Conservation (phyloP, 2,113 vertebrate species). For the Dunckerocampus dactyliophorus region DNA sequence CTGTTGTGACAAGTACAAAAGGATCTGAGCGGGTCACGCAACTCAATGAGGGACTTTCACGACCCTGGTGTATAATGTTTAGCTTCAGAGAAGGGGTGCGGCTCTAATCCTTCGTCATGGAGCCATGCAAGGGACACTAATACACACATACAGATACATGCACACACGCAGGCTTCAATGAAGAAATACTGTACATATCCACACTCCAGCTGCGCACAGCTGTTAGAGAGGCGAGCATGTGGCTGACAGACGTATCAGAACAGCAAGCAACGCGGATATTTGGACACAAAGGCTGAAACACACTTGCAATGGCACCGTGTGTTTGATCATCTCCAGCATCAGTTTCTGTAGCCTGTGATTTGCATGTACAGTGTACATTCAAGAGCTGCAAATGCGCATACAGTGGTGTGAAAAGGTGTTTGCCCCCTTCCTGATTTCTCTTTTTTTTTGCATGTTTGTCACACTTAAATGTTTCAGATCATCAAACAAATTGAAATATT, state of each 20-base stretch:
- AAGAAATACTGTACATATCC: slow-evolving; percentile 16
- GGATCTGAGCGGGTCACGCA: slow-evolving; percentile 31
- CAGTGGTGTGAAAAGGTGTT: too few species aligned
- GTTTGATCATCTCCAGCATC: neutral
- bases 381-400: too few species aligned
- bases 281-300: slow-evolving; percentile 23
- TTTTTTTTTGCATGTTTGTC: too few species aligned
- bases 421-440: too few species aligned
- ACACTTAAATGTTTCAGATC: too few species aligned
- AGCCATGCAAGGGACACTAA: slow-evolving; percentile 23
- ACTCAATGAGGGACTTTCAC: slow-evolving; percentile 25
- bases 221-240: slow-evolving; percentile 49
- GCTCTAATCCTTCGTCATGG: slow-evolving; percentile 23
- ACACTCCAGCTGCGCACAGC: slow-evolving; percentile 26
- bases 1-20: slow-evolving; percentile 36
- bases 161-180: slow-evolving; percentile 9
- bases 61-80: slow-evolving; percentile 12
- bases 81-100: slow-evolving; percentile 17
- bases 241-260: slow-evolving; percentile 55
- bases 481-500: too few species aligned
- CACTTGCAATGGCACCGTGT: too few species aligned
- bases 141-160: slow-evolving; percentile 9
- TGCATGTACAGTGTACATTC: too few species aligned
- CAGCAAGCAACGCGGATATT: slow-evolving; percentile 27
- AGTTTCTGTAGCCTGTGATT: neutral